A percentile compares a stretch with the other conserved stretches of the same genome.
Conservation (phyloP, 92 coral and sea anemone species). For the Paramuricea clavata region DNA sequence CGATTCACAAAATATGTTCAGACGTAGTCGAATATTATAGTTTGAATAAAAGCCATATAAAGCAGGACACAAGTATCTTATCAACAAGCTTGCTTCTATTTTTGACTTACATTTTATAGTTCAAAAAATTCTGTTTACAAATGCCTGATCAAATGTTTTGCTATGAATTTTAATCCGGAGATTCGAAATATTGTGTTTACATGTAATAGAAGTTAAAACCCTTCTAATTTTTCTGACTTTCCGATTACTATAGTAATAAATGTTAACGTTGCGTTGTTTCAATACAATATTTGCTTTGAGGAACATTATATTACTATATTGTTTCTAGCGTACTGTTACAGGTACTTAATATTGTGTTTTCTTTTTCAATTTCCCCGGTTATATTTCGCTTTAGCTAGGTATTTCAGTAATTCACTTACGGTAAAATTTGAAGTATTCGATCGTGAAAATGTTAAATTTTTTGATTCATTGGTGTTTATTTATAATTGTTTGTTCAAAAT, state of each 20-base stretch:
- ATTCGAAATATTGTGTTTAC: constrained; percentile 3
- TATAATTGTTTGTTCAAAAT: too few relatives aligned
- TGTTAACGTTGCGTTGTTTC: neutral
- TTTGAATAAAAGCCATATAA: neutral
- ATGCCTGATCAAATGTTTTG: constrained; percentile 12
- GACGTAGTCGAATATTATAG: neutral
- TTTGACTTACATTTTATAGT: neutral
- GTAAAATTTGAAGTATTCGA: too few relatives aligned
- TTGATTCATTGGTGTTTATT: too few relatives aligned
- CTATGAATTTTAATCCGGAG: constrained; percentile 3
- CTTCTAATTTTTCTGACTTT: too few relatives aligned
- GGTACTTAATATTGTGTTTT: neutral
- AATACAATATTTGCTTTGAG: neutral
- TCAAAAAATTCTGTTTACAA: neutral
- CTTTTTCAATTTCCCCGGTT: neutral
- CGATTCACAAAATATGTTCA: neutral
- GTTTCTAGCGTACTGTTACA: too few relatives aligned
- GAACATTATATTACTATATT: neutral
- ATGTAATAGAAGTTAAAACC: too few relatives aligned
- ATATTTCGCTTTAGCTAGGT: too few relatives aligned
- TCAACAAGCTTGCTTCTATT: neutral
- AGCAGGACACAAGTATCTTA: neutral
- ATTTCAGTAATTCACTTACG: too few relatives aligned
- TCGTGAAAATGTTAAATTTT: too few relatives aligned
- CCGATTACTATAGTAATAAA: neutral